Conservation (phyloP, 2,113 vertebrate genomes). For the Gadus macrocephalus region DNA sequence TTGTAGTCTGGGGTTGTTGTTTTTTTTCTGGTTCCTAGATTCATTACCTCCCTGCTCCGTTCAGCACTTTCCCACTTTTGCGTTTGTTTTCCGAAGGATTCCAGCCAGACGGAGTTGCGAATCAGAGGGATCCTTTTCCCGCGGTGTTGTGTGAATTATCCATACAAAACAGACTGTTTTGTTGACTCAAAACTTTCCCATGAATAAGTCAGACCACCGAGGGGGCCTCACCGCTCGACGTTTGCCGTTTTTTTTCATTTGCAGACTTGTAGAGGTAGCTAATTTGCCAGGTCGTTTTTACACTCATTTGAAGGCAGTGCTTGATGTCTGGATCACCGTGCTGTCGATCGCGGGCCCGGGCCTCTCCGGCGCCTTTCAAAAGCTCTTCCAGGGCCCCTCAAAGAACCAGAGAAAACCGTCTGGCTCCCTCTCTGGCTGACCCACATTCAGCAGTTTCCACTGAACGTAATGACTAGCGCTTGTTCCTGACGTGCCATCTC, state of each 20-base stretch:
- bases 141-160: slow-evolving; percentile 56
- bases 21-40: slow-evolving; percentile 23
- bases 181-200: slow-evolving; percentile 56
- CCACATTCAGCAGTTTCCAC: slow-evolving; percentile 48
- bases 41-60: slow-evolving; percentile 17
- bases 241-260: slow-evolving; percentile 52
- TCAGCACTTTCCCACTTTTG: slow-evolving; percentile 3
- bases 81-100: slow-evolving; percentile 17
- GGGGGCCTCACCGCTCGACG: slow-evolving; percentile 13
- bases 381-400: slow-evolving; percentile 43
- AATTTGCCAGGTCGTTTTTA: slow-evolving; percentile 50
- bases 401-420: slow-evolving; percentile 43
- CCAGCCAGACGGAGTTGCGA: slow-evolving; percentile 31
- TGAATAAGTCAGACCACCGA: slow-evolving; percentile 58
- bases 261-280: slow-evolving; percentile 52
- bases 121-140: slow-evolving; percentile 18
- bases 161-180: slow-evolving; percentile 42
- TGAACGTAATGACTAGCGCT: slow-evolving; percentile 58
- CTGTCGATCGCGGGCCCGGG: slow-evolving; percentile 30
- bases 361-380: slow-evolving; percentile 52
- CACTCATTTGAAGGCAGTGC: slow-evolving; percentile 58
- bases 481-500: slow-evolving; percentile 6
- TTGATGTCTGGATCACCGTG: slow-evolving; percentile 53
- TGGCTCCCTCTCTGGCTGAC: slow-evolving; percentile 41
- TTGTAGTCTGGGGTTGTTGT: neutral